These are phyloP conservation scores for Drosophila ustulata DNA, from an alignment of 2,888 invertebrate species.

Conservation along the genomic window DNA sequence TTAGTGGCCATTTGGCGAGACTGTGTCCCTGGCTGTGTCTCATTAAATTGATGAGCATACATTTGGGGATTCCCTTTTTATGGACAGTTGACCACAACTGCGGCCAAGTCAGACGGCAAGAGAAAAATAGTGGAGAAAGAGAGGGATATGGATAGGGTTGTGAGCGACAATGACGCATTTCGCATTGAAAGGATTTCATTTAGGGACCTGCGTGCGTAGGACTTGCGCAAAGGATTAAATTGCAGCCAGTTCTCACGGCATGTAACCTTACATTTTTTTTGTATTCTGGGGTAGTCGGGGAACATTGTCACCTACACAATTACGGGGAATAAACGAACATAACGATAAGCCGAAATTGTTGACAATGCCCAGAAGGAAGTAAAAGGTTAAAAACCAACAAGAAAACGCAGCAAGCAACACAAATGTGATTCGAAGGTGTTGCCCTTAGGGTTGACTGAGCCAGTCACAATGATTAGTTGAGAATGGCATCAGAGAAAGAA, in stretches of 20 bases:
- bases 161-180: constrained; percentile 33
- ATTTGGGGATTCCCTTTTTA: constrained; percentile 72
- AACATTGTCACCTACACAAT: constrained; percentile 46
- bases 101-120: background rate
- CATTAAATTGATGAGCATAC: constrained; percentile 69
- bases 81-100: constrained; percentile 22
- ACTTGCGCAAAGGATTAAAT: constrained; percentile 69
- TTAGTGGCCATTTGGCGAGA: constrained; percentile 49
- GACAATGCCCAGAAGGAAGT: constrained; percentile 54
- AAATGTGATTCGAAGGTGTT: constrained; percentile 59
- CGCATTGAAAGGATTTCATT: constrained; percentile 21
- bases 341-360: constrained; percentile 46
- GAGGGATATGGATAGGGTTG: constrained; percentile 22
- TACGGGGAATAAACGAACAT: constrained; percentile 37
- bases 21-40: constrained; percentile 38
- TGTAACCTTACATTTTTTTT: constrained; percentile 62
- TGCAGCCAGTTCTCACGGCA: constrained; percentile 64
- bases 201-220: constrained; percentile 3
- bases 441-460: constrained; percentile 56
- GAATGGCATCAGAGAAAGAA: constrained; percentile 10
- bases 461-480: constrained; percentile 58
- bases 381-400: constrained; percentile 66
- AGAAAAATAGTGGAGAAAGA: background rate
- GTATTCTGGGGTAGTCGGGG: constrained; percentile 5
- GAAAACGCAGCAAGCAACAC: constrained; percentile 16